phyloP scores from a whole-genome alignment of 2,113 vertebrate species.

The Agelaius phoeniceus region DNA sequence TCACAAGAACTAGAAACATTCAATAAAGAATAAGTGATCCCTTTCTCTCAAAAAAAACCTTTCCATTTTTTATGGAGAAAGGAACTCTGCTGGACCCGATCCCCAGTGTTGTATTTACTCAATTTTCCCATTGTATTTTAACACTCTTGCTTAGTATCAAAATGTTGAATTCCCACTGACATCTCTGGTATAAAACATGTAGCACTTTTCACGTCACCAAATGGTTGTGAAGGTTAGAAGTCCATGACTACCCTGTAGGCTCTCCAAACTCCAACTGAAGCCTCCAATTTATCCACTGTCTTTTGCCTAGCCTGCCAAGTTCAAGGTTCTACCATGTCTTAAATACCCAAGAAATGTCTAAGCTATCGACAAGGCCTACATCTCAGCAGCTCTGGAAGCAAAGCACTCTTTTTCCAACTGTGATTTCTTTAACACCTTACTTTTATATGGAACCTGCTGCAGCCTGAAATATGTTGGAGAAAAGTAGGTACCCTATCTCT shows the following conservation, averaged over 20 bases:
- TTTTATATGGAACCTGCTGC: background rate
- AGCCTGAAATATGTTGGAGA: background rate
- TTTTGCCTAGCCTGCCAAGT: background rate
- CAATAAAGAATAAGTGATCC: background rate
- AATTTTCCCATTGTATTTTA: background rate
- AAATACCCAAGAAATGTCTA: background rate
- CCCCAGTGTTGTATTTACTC: background rate
- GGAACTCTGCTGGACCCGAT: background rate
- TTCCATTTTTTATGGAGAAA: background rate
- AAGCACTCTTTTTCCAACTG: background rate
- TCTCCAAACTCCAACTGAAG: background rate
- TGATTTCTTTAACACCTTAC: background rate
- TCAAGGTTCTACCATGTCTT: background rate
- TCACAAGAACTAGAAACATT: background rate
- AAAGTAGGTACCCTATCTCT: background rate
- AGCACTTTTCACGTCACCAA: background rate
- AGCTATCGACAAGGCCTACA: background rate
- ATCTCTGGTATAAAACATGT: background rate
- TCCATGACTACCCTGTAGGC: background rate
- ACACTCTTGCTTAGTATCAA: background rate
- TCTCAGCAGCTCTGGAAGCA: background rate
- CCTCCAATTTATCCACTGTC: background rate
- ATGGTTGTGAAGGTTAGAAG: background rate
- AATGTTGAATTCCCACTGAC: background rate
- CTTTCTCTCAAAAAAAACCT: background rate